A percentile compares a stretch with the other conserved stretches of the same genome.
phyloP scores from a whole-genome alignment of 92 coral and sea anemone genomes.

The Phenganax marumi region DNA sequence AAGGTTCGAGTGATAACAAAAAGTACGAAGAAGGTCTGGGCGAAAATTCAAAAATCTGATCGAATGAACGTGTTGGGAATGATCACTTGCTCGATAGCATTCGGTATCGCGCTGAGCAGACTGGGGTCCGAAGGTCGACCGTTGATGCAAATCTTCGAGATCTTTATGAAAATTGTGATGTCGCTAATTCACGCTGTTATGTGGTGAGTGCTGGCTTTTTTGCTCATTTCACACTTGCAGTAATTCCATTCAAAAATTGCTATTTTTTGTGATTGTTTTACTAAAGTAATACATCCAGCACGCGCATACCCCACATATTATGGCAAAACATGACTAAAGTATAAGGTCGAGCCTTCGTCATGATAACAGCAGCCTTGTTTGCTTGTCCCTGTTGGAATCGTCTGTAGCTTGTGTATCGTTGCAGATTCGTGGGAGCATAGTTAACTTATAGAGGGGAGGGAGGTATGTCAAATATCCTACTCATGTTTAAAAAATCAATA shows the following conservation, averaged over 20 bases:
- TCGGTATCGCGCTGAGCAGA: slow-evolving; percentile 69
- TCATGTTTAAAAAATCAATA: too few relatives aligned
- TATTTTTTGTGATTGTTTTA: neutral
- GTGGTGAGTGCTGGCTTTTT: slow-evolving; percentile 62
- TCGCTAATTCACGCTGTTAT: slow-evolving; percentile 62
- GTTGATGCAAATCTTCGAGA: slow-evolving; percentile 58
- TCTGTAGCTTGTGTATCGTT: too few relatives aligned
- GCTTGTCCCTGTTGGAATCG: too few relatives aligned
- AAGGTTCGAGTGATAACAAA: slow-evolving; percentile 26
- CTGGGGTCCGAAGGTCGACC: slow-evolving; percentile 68
- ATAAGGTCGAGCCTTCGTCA: too few relatives aligned
- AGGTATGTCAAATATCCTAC: too few relatives aligned
- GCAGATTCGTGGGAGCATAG: too few relatives aligned
- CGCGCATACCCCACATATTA: too few relatives aligned
- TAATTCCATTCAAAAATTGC: neutral
- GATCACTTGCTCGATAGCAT: slow-evolving; percentile 68
- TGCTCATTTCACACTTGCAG: too few relatives aligned
- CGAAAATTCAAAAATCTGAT: slow-evolving; percentile 50
- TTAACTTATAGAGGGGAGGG: too few relatives aligned
- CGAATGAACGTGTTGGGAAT: slow-evolving; percentile 81
- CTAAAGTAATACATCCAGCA: too few relatives aligned
- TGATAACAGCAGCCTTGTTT: too few relatives aligned
- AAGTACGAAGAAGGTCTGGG: slow-evolving; percentile 58
- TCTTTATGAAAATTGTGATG: slow-evolving; percentile 68
- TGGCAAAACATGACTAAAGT: too few relatives aligned